Evolutionary conservation across 2,113 vertebrate species (phyloP).

Genomic region (Pogona vitticeps): DNA sequence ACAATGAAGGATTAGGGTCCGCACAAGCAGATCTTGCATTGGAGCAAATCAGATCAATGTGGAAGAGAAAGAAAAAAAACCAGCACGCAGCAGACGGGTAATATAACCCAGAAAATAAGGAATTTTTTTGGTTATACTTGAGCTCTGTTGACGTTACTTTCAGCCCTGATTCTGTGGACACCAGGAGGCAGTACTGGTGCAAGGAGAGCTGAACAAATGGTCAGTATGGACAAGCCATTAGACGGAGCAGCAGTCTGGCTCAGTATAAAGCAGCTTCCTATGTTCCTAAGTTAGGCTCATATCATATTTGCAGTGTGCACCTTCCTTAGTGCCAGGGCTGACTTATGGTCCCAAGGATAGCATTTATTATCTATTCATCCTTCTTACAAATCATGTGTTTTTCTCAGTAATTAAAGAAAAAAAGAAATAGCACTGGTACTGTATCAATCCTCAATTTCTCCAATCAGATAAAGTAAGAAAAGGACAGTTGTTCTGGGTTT

Average conservation of each 20-base stretch:
- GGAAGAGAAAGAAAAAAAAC: too few species aligned
- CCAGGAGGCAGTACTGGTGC: too few species aligned
- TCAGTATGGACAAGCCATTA: too few species aligned
- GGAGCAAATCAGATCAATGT: too few species aligned
- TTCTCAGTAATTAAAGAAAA: not conserved
- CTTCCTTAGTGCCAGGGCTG: not conserved
- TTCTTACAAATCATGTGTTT: not conserved
- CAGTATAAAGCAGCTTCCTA: not conserved
- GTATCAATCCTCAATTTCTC: not conserved
- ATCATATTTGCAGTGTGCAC: not conserved
- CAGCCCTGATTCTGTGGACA: too few species aligned
- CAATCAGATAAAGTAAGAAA: slow-evolving; percentile 8
- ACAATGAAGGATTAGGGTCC: too few species aligned
- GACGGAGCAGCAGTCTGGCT: not conserved
- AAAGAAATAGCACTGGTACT: rapidly evolving
- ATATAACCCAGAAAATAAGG: too few species aligned
- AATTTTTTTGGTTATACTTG: too few species aligned
- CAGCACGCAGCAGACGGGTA: too few species aligned
- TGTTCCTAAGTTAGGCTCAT: not conserved
- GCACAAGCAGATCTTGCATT: too few species aligned
- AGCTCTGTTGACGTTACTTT: too few species aligned
- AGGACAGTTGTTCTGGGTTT: too few species aligned
- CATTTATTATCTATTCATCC: not conserved
- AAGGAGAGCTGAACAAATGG: not conserved
- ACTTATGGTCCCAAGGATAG: not conserved